Conservation (phyloP, 2,888 invertebrate genomes). For the Pachycephus smyrnensis region DNA sequence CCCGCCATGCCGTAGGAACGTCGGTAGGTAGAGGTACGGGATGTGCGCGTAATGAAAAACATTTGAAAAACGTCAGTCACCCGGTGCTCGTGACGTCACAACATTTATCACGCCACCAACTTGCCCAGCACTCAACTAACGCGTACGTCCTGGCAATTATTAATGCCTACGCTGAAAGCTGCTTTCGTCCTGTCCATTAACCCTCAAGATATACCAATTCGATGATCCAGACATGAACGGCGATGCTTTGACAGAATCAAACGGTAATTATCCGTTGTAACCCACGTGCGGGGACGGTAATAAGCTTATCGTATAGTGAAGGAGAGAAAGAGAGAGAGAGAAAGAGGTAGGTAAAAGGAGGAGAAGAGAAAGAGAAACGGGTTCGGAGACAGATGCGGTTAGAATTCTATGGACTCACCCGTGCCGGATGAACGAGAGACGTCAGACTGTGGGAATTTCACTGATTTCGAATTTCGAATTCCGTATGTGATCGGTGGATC, state of each 20-base stretch:
- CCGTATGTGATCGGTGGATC: neutral
- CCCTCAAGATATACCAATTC: neutral
- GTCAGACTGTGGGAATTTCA: constrained; percentile 11
- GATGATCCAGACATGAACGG: neutral
- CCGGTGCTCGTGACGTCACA: constrained; percentile 19
- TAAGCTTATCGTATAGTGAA: neutral
- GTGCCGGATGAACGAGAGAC: neutral
- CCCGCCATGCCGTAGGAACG: neutral
- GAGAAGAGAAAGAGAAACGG: neutral
- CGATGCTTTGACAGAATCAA: neutral
- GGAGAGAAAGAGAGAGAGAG: neutral
- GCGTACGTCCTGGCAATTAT: constrained; percentile 11
- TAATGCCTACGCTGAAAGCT: constrained; percentile 14
- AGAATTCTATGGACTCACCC: neutral
- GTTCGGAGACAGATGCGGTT: neutral
- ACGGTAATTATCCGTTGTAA: neutral
- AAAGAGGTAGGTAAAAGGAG: neutral
- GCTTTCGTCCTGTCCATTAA: neutral
- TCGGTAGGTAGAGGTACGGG: neutral
- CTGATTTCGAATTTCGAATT: constrained; percentile 9
- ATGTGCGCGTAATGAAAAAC: constrained; percentile 23
- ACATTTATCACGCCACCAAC: constrained; percentile 20
- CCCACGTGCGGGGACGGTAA: neutral
- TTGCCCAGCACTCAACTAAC: constrained; percentile 11
- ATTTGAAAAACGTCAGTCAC: constrained; percentile 22